Conservation (phyloP, 2,888 invertebrate genomes). For the Nephrotoma flavescens region DNA sequence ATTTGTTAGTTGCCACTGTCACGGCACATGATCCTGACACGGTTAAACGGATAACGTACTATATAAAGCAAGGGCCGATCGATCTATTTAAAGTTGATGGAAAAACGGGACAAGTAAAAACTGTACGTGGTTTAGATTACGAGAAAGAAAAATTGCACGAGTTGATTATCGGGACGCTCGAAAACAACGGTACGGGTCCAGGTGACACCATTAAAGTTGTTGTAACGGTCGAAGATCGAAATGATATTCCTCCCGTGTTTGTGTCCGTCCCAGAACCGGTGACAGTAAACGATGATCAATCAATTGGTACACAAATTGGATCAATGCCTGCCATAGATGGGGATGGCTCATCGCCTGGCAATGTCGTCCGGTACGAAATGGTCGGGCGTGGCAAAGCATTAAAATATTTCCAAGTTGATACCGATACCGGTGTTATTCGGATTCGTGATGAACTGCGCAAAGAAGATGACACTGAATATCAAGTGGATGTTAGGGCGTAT, state of each 20-base stretch:
- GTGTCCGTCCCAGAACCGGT: constrained; percentile 69
- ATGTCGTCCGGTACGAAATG: constrained; percentile 64
- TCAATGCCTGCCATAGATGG: constrained; percentile 67
- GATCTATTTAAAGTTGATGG: constrained; percentile 73
- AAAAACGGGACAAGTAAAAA: constrained; percentile 62
- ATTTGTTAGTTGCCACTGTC: constrained; percentile 64
- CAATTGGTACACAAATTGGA: constrained; percentile 66
- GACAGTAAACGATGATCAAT: constrained; percentile 66
- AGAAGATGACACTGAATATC: constrained; percentile 76
- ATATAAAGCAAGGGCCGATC: constrained; percentile 64
- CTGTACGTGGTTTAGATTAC: constrained; percentile 60
- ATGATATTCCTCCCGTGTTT: constrained; percentile 79
- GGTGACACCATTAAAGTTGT: constrained; percentile 63
- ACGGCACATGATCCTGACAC: constrained; percentile 78
- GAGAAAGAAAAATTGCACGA: constrained; percentile 60
- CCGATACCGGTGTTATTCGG: constrained; percentile 64
- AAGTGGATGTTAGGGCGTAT: constrained; percentile 73
- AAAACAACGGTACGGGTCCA: constrained; percentile 53
- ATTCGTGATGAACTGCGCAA: constrained; percentile 73
- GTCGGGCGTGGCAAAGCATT: constrained; percentile 67
- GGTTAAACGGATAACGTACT: constrained; percentile 61
- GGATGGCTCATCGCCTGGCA: constrained; percentile 74
- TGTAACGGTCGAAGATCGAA: constrained; percentile 59
- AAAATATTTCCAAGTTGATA: constrained; percentile 78
- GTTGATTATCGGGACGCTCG: constrained; percentile 66